Conservation (phyloP, 2,113 vertebrate genomes). For the Aphyosemion australe region DNA sequence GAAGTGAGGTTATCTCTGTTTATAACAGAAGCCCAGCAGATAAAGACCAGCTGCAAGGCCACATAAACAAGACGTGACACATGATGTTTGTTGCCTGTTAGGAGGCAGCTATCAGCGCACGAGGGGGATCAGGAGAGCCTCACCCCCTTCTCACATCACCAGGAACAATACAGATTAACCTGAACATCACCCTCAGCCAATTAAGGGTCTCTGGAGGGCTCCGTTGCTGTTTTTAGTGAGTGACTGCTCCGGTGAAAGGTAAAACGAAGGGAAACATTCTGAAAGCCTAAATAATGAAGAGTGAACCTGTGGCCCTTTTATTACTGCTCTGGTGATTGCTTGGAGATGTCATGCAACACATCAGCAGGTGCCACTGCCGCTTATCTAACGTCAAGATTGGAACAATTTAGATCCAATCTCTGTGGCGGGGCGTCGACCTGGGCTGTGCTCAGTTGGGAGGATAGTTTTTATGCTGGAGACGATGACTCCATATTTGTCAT, state of each 20-base stretch:
- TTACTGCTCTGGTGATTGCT: conserved; percentile 48
- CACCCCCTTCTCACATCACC: conserved; percentile 19
- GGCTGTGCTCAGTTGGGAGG: conserved; percentile 50
- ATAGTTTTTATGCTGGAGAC: conserved; percentile 32
- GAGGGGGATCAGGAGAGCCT: conserved; percentile 14
- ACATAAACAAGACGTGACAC: conserved; percentile 48
- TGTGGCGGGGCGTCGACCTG: conserved; percentile 50
- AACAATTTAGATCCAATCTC: conserved; percentile 73
- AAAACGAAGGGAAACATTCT: conserved; percentile 46
- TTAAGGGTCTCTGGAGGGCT: conserved; percentile 39
- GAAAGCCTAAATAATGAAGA: conserved; percentile 61
- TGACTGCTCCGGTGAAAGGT: conserved; percentile 21
- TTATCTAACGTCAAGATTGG: conserved; percentile 61
- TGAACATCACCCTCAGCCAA: conserved; percentile 39
- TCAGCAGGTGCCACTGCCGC: conserved; percentile 18
- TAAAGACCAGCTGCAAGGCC: conserved; percentile 31
- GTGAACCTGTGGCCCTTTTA: conserved; percentile 48
- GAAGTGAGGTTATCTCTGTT: conserved; percentile 66
- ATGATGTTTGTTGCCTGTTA: conserved; percentile 42
- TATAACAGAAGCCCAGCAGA: conserved; percentile 47
- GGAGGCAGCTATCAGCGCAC: conserved; percentile 46
- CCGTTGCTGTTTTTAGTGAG: conserved; percentile 35
- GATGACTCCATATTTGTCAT: conserved; percentile 38
- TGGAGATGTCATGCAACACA: conserved; percentile 28
- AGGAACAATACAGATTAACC: conserved; percentile 63